Base-by-base conservation (phyloP, 1,140 invertebrate species). In the Eriosoma lanigerum region DNA sequence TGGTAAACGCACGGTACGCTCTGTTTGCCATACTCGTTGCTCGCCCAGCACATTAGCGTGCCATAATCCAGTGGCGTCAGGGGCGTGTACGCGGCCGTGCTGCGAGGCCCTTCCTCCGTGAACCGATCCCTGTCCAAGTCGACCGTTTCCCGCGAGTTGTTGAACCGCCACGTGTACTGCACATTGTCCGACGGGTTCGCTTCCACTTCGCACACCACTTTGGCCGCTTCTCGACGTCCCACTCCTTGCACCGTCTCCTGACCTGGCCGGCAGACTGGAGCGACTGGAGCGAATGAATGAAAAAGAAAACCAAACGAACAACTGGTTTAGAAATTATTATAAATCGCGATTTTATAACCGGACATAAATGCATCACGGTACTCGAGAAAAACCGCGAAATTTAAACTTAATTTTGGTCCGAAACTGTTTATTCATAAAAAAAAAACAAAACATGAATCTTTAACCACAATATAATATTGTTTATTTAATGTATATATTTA, bases 151-250 rank as follows among this genome's bases (percentile, higher is more conserved):
- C 89, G 89, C 19, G 89, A 86, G 84, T 92, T 92, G 86, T 93
- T 93, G 86, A 93, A 93, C 86, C 91, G 92, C 92, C 92, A 94
- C 60, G 88, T 88, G 84, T 92, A 93, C 81, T 86, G 88, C 12
- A 93, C 87, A 81, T 91, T 89, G 82, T 66, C 62, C 82, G 89
- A 86, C 3, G 94, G 94, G 87, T 94, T 95, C n/a, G 93, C 92
- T 83, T 94, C 92, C 62, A 96, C 87, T 84, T 95, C 92, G 85
- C 94, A 96, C 8, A 90, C 87, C 72, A 96, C 92, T 82, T 89
- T 90, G 15, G 91, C 90, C 9, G 89, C 89, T 85, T 96, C 94
- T 56, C 93, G 92, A 52, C 92, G 88, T 0, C 92, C 94, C 1
- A 93, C 92, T n/a, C 93, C 91, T 84, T 92, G 93, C n/a, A 90